These are phyloP conservation scores for Pterostichus niger DNA, from an alignment of 2,888 invertebrate genomes.

Conservation along the genomic window DNA sequence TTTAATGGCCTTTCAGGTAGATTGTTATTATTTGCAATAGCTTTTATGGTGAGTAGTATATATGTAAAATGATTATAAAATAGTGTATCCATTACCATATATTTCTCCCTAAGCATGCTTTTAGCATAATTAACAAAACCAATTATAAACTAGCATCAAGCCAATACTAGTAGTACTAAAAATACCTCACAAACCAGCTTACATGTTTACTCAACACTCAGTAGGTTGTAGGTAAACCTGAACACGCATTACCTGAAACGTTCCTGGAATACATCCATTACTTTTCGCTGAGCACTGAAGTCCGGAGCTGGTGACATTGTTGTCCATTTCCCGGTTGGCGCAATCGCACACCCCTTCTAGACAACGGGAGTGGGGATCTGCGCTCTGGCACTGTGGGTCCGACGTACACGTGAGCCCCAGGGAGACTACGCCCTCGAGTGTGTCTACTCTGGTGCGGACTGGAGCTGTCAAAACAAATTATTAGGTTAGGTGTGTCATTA, in stretches of 20 bases:
- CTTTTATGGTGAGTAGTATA: background rate
- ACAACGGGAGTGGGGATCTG: conserved; percentile 89
- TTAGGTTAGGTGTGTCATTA: too few species aligned
- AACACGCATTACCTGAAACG: conserved; percentile 84
- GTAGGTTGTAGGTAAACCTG: too few species aligned
- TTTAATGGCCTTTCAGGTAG: too few species aligned
- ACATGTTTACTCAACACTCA: background rate
- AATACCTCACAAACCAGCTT: background rate
- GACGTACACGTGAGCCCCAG: conserved; percentile 87
- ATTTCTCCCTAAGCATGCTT: background rate
- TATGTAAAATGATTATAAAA: too few species aligned
- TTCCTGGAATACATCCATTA: conserved; percentile 90
- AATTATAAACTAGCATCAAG: background rate
- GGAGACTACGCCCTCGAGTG: conserved; percentile 76
- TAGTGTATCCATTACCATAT: background rate
- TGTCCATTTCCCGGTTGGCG: conserved; percentile 76
- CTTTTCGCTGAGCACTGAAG: conserved; percentile 84
- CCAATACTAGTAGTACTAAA: background rate
- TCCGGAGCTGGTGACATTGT: conserved; percentile 78
- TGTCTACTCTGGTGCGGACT: conserved; percentile 56
- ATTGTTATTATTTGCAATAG: background rate
- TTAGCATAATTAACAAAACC: conserved; percentile 20
- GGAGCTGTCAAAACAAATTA: conserved; percentile 37
- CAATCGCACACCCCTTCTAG: conserved; percentile 89
- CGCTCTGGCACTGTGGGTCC: conserved; percentile 88